Conservation (phyloP, 2,888 invertebrate genomes). For the Helleia helle region DNA sequence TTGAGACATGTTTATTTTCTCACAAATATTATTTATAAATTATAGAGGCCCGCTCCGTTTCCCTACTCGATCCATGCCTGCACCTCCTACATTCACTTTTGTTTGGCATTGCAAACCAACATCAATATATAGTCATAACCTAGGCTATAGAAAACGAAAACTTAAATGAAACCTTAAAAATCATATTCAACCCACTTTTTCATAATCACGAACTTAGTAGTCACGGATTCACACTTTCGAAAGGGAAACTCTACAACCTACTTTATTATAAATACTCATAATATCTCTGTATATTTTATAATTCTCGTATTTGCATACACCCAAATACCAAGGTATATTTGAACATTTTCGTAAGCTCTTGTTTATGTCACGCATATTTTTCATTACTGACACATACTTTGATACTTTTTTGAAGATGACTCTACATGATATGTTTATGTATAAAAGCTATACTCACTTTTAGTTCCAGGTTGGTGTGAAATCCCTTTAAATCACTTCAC, state of each 20-base stretch:
- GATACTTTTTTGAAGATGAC: background rate
- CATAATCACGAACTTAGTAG: constrained; percentile 17
- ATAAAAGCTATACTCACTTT: constrained; percentile 13
- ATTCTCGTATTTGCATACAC: constrained; percentile 2
- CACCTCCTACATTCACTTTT: constrained; percentile 62
- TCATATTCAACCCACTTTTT: constrained; percentile 21
- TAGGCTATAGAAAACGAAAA: constrained; percentile 10
- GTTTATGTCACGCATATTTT: too few relatives aligned
- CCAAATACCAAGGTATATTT: constrained; percentile 5
- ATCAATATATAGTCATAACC: constrained; percentile 7
- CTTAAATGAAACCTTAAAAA: constrained; percentile 9
- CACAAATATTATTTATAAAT: too few relatives aligned
- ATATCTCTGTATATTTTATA: constrained; percentile 1
- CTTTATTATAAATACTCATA: background rate
- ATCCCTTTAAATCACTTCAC: constrained; percentile 58
- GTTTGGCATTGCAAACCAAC: constrained; percentile 32
- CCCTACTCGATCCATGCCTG: constrained; percentile 36
- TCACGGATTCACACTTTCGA: constrained; percentile 26
- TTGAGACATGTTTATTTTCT: too few relatives aligned
- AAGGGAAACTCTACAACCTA: constrained; percentile 20
- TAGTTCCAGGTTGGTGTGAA: constrained; percentile 23
- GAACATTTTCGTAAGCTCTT: constrained; percentile 3
- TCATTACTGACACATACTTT: background rate
- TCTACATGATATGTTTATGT: background rate
- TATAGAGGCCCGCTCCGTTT: constrained; percentile 25